Percentiles rank a stretch among this genome's conserved stretches.
phyloP scores from a whole-genome alignment of 2,113 vertebrate genomes.

The Bubo blakistoni region DNA sequence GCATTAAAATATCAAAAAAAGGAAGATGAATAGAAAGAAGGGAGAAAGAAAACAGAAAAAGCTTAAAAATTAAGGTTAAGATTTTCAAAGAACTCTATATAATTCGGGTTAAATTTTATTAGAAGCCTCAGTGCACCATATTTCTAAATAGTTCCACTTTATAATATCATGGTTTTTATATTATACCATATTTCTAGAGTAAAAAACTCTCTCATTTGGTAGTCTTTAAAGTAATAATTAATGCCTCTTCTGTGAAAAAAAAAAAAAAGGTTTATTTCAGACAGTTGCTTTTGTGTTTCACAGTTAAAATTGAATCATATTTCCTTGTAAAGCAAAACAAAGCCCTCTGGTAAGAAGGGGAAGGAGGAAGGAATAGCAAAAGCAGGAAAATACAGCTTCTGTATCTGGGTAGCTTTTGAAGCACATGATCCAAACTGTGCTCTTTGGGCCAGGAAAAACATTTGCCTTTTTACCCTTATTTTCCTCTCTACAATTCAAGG shows the following conservation, averaged over 20 bases:
- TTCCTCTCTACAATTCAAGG: neutral
- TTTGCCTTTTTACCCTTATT: neutral
- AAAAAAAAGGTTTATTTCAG: neutral
- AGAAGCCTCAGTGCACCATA: neutral
- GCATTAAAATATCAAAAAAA: neutral
- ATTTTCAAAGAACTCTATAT: neutral
- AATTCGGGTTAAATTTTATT: neutral
- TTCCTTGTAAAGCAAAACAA: constrained; percentile 15
- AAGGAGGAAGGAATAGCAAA: neutral
- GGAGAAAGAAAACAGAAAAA: neutral
- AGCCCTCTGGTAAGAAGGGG: neutral
- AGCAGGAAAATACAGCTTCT: neutral
- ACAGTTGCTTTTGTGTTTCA: neutral
- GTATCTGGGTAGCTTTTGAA: neutral
- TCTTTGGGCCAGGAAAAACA: constrained; percentile 1
- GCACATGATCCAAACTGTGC: neutral
- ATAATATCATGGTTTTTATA: neutral
- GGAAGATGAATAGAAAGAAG: neutral
- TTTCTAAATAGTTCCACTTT: neutral
- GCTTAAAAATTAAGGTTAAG: neutral
- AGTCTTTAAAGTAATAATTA: neutral
- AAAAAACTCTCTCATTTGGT: neutral
- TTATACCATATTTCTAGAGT: neutral
- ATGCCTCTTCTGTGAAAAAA: neutral
- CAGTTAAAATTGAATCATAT: neutral